A percentile compares a stretch with the other conserved stretches of the same genome.
Conservation (phyloP, 2,113 vertebrate species). For the Acrocephalus kingi region DNA sequence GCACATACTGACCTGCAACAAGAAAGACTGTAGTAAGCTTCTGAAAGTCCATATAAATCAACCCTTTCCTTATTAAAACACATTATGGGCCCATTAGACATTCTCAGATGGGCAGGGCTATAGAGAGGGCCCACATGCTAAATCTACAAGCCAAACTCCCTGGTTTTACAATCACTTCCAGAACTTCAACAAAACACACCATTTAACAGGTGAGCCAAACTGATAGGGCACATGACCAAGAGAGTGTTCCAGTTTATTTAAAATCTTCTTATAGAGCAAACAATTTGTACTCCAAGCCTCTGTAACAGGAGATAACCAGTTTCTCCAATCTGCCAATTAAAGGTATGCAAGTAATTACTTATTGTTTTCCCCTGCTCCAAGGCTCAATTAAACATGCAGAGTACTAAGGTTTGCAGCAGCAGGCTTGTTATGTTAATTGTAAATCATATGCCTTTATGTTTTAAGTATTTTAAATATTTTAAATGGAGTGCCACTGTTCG, state of each 20-base stretch:
- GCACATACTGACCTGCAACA: not conserved
- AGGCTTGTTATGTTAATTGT: not conserved
- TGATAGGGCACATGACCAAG: not conserved
- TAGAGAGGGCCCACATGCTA: not conserved
- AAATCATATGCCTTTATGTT: not conserved
- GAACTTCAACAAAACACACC: not conserved
- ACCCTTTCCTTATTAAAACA: not conserved
- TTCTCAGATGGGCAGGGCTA: not conserved
- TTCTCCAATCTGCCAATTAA: not conserved
- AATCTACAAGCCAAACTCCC: not conserved
- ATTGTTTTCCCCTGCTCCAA: not conserved
- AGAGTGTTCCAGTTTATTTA: accelerated
- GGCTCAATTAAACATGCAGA: not conserved
- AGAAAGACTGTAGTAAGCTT: not conserved
- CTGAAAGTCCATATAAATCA: not conserved
- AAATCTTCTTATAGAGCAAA: not conserved
- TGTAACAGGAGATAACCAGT: not conserved
- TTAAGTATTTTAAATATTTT: not conserved
- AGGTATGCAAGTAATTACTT: not conserved
- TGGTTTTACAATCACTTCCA: not conserved
- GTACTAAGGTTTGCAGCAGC: not conserved
- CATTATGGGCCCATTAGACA: not conserved
- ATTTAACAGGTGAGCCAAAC: not conserved
- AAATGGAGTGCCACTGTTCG: not conserved
- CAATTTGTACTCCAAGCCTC: not conserved